These are phyloP conservation scores for Rhinophrynus dorsalis DNA, from an alignment of 2,797 vertebrate species.

Conservation along the genomic window DNA sequence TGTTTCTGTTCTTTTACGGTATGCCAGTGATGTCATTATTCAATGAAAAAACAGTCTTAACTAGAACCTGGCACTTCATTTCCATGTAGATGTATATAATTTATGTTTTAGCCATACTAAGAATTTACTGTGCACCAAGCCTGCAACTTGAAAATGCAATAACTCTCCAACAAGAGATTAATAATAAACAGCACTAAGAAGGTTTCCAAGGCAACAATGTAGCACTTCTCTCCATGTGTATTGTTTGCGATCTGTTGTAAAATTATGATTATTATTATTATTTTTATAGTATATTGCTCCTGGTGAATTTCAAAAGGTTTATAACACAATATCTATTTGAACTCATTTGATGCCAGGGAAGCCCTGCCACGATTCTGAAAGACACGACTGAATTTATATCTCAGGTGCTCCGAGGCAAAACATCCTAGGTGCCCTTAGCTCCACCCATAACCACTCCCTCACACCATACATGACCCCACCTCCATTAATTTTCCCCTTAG, in stretches of 20 bases:
- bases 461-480: too few relatives aligned
- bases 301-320: constrained; percentile 6
- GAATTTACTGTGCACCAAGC: background rate
- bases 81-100: background rate
- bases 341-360: background rate
- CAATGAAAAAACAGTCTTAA: background rate
- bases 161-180: constrained; percentile 8
- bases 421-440: too few relatives aligned
- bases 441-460: too few relatives aligned
- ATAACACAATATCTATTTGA: constrained; percentile 22
- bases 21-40: background rate
- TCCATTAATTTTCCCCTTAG: too few relatives aligned
- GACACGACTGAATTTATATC: too few relatives aligned
- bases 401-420: too few relatives aligned
- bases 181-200: background rate
- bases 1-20: background rate
- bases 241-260: background rate
- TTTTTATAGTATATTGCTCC: constrained; percentile 3
- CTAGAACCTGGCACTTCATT: constrained; percentile 6
- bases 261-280: too few relatives aligned
- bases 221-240: background rate
- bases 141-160: background rate
- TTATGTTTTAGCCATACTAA: constrained; percentile 11
- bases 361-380: too few relatives aligned
- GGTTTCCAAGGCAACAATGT: constrained; percentile 3